Evolutionary conservation across 64 coral and sea anemone genomes (phyloP).

Genomic region (Orbicella faveolata): DNA sequence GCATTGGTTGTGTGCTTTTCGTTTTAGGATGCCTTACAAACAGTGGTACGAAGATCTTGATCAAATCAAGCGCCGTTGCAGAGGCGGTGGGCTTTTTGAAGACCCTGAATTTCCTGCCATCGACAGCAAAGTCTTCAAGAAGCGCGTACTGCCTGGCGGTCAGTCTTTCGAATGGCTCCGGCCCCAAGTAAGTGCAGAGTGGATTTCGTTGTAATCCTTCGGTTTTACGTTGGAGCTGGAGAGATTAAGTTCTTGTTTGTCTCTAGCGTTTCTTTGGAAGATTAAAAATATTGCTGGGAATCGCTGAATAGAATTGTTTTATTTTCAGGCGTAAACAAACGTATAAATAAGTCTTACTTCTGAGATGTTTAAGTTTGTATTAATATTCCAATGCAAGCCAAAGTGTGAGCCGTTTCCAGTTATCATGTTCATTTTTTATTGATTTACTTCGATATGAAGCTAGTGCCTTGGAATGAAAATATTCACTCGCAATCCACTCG

Average conservation of each 20-base stretch:
- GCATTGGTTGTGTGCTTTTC: not conserved
- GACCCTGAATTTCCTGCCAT: conserved; percentile 37
- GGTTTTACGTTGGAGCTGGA: not conserved
- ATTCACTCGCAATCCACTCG: too few relatives aligned
- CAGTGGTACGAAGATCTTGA: conserved; percentile 26
- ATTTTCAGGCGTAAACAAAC: too few relatives aligned
- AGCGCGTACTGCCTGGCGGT: conserved; percentile 26
- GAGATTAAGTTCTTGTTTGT: conserved; percentile 3
- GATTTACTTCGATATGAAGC: too few relatives aligned
- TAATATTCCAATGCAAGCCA: too few relatives aligned
- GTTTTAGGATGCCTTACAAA: conserved; percentile 36
- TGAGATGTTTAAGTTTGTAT: too few relatives aligned
- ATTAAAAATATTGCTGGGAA: too few relatives aligned
- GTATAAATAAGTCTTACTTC: too few relatives aligned
- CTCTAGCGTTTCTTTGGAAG: too few relatives aligned
- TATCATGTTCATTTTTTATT: too few relatives aligned
- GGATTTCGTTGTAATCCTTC: not conserved
- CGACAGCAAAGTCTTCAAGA: conserved; percentile 47
- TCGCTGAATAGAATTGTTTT: too few relatives aligned
- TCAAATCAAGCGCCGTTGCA: conserved; percentile 4
- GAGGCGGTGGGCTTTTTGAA: not conserved
- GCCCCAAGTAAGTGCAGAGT: not conserved
- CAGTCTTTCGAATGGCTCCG: conserved; percentile 42
- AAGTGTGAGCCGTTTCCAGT: too few relatives aligned
- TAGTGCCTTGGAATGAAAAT: too few relatives aligned